Base-by-base conservation (phyloP, 1,140 invertebrate genomes). In the Dendrolimus kikuchii region DNA sequence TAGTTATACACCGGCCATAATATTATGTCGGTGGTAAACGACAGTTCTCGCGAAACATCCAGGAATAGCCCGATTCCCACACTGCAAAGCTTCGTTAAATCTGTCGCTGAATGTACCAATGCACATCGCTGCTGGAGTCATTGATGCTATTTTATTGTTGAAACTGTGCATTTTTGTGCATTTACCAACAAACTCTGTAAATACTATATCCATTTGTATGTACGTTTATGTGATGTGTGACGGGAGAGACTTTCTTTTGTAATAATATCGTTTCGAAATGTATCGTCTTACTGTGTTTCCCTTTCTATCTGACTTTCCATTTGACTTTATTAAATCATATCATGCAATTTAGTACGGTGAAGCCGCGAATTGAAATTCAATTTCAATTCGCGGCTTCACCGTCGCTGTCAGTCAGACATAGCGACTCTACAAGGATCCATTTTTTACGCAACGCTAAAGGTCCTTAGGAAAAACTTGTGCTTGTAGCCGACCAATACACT, bases 41-140 rank as follows among this genome's bases (percentile, higher is more conserved):
- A 71, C 68, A 66, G 51, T 77, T 81, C 76, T 77, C 70, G 81
- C 79, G 64, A 82, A 85, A 80, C 64, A 67, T 74, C 69, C 79
- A 77, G 66, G 78, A 82, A 85, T 85, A 85, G 71, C 67, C 68
- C 47, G 45, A 55, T 70, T 71, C 70, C 74, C 79, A 70, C 76
- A 68, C 65, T 55, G 68, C 59, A 62, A 55, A 57, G 56, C 60
- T 56, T 49, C 61, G 73, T 79, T 81, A 80, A 85, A 77, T 85
- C 74, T 71, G 79, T 80, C 81, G 62, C 61, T 69, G 69, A 70
- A 68, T 51, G 23, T 64, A 67, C 71, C 70, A 77, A 74, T 81
- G 77, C 75, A 77, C 67, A 74, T 67, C 77, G 65, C 77, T 66
- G 78, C 68, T 81, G 77, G 74, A 76, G 78, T 74, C 68, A 64